Conservation (phyloP, 1,140 invertebrate species). For the Meloidogyne exigua region DNA sequence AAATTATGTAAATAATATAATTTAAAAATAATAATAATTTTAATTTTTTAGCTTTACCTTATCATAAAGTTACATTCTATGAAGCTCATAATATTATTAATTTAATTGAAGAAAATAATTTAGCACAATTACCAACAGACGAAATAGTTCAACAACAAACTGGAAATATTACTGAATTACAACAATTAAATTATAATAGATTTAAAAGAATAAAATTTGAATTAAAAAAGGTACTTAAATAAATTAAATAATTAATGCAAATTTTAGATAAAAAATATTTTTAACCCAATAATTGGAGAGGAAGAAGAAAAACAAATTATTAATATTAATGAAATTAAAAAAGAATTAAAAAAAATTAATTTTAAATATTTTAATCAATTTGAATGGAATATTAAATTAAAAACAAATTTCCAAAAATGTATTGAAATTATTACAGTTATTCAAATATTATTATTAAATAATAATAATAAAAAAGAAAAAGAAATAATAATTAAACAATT, state of each 20-base stretch:
- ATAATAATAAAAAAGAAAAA: neutral
- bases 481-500: neutral
- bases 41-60: no score
- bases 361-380: neutral
- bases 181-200: neutral
- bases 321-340: neutral
- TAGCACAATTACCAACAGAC: neutral
- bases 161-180: neutral
- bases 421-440: neutral
- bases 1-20: neutral
- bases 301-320: neutral
- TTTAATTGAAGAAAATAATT: neutral
- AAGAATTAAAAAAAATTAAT: neutral
- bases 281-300: neutral
- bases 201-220: neutral
- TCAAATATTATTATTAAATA: neutral
- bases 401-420: neutral
- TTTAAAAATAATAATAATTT: no score
- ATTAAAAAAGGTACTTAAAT: neutral
- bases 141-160: neutral
- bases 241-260: neutral
- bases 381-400: neutral
- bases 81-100: neutral
- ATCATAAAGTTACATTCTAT: neutral
- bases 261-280: neutral